Evolutionary conservation across 2,113 vertebrate species (phyloP), one percentile per base, ranked within the genome.

Genomic region (Trematomus loennbergii): DNA sequence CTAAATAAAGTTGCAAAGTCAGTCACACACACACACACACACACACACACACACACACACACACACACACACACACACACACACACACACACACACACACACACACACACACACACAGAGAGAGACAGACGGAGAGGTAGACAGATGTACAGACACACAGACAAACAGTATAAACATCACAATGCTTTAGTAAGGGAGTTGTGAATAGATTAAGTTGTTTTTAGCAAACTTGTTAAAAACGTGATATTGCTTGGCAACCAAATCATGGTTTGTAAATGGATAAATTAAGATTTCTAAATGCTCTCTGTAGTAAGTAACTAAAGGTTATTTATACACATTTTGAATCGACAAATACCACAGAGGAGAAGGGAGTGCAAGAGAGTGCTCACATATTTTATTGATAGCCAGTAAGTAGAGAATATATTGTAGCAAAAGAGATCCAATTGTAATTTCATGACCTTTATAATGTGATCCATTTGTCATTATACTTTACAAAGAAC

Each of bases 261-360:
- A 79, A 74, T 46, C 12, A 53, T 68, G 78, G 61, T 48, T 5
- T 11, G 59, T 80, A 81, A 88, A 75, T 48, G 78, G 78, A 83
- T 82, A 67, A 79, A 78, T 75, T 66, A 54, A 76, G 67, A 85
- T 81, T 79, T 86, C 53, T 16, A 7, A 0, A 53, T 52, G 45
- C 48, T 75, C 5, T 68, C 17, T 58, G 70, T 78, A 74, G 72
- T 81, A 63, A 83, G 33, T n/a, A 79, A 55, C 45, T 7, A 1
- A 40, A 40, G 36, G 5, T 40, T 80, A 69, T 78, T 74, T 53
- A 79, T 86, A 74, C 88, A 85, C 36, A 40, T 40, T 40, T 40
- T 40, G 36, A 40, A 40, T 40, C 29, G 36, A 40, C 36, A 40
- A 40, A 40, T 40, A 40, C 36, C 18, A 50, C 25, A 78, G 84